Conservation (phyloP, 2,113 vertebrate species). For the Stercorarius parasiticus region DNA sequence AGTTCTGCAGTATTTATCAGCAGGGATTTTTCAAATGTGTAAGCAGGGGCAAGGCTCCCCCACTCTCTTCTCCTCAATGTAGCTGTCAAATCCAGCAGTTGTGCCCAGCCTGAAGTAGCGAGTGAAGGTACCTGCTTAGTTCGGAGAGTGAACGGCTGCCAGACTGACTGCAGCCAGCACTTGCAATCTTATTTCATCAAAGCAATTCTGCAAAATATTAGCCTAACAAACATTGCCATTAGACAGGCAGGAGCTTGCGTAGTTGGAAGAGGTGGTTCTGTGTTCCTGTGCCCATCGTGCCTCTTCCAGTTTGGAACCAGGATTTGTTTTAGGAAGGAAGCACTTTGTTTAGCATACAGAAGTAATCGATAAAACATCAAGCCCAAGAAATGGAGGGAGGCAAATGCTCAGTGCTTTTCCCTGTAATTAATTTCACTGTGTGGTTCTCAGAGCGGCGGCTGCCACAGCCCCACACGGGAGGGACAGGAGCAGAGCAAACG, state of each 20-base stretch:
- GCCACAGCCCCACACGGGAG: neutral
- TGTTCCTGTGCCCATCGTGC: neutral
- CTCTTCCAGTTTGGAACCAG: neutral
- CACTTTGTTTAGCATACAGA: neutral
- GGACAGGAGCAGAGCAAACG: slow-evolving; percentile 26
- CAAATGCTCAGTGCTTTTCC: slow-evolving; percentile 29
- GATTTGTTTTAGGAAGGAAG: neutral
- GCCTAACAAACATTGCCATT: neutral
- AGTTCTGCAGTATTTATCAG: neutral
- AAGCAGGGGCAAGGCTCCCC: neutral
- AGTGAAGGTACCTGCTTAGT: neutral
- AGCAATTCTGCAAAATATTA: neutral
- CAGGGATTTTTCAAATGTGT: neutral
- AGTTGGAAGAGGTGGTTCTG: neutral
- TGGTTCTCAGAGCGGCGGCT: neutral
- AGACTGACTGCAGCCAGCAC: neutral
- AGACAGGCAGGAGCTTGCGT: neutral
- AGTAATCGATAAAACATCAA: slow-evolving; percentile 1
- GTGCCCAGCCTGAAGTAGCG: neutral
- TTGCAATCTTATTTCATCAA: accelerated
- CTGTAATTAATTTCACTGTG: slow-evolving; percentile 39
- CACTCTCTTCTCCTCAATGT: accelerated
- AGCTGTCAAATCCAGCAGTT: neutral
- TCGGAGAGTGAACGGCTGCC: neutral
- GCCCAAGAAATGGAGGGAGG: neutral